Evolutionary conservation across 2,113 vertebrate species (phyloP).

Genomic region (Aplodontia rufa): DNA sequence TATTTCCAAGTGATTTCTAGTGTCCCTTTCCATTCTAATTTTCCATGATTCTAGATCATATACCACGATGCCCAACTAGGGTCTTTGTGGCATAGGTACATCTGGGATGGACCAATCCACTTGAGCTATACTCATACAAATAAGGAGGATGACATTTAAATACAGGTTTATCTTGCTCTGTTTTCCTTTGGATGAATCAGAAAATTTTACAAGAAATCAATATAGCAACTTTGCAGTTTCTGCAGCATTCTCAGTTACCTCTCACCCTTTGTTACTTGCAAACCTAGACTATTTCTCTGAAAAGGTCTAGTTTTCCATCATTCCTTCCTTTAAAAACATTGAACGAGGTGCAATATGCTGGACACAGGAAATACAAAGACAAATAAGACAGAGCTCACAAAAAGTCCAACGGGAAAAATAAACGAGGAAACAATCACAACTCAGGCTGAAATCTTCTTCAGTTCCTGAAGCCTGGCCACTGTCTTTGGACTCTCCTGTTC

Average conservation of each 20-base stretch:
- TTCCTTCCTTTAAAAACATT: not conserved
- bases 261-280: not conserved
- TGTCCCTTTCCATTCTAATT: not conserved
- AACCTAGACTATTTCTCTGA: not conserved
- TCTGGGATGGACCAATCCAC: not conserved
- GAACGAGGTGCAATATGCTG: not conserved
- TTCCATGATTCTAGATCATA: not conserved
- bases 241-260: not conserved
- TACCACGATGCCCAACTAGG: not conserved
- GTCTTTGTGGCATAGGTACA: not conserved
- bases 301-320: not conserved
- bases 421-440: not conserved
- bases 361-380: not conserved
- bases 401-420: not conserved
- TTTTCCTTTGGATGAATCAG: conserved; percentile 40
- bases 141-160: not conserved
- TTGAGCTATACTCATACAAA: not conserved
- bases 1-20: not conserved
- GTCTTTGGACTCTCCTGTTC: not conserved
- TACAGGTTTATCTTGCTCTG: not conserved
- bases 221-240: not conserved
- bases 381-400: not conserved
- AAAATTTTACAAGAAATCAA: conserved; percentile 30
- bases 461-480: not conserved
- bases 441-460: not conserved